phyloP scores from a whole-genome alignment of 2,113 vertebrate genomes.

The Muscicapa adusta region DNA sequence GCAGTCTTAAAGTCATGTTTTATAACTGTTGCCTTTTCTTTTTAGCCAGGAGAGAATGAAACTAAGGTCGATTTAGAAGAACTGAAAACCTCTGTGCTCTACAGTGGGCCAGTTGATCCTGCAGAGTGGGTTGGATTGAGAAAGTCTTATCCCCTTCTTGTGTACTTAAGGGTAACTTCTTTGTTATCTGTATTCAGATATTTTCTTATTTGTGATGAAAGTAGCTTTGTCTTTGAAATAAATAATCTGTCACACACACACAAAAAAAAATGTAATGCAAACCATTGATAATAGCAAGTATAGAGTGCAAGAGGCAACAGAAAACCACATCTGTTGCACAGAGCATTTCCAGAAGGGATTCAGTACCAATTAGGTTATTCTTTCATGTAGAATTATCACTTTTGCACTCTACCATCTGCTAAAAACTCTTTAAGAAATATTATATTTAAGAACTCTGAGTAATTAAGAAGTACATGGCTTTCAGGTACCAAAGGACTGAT shows the following conservation, averaged over 20 bases:
- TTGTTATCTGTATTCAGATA: not conserved
- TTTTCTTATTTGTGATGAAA: not conserved
- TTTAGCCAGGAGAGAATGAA: conserved; percentile 77
- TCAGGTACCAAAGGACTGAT: not conserved
- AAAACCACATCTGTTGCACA: not conserved
- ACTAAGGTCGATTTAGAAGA: conserved; percentile 68
- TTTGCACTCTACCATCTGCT: not conserved
- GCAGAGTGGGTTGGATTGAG: conserved; percentile 91
- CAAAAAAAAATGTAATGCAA: not conserved
- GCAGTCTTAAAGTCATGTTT: not conserved
- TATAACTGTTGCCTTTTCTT: conserved; percentile 13
- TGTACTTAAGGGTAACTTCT: conserved; percentile 86
- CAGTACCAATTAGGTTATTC: not conserved
- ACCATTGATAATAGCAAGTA: not conserved
- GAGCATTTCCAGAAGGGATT: not conserved
- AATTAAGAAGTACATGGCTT: not conserved
- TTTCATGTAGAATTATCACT: not conserved
- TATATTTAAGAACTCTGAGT: not conserved
- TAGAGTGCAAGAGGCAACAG: not conserved
- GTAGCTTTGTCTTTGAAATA: not conserved
- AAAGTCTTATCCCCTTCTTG: conserved; percentile 82
- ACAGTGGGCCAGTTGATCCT: conserved; percentile 80
- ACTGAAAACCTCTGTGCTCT: conserved; percentile 79
- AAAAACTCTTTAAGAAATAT: not conserved
- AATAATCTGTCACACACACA: not conserved